A percentile compares a stretch with the other conserved stretches of the same genome.
Evolutionary conservation across 2,888 invertebrate species (phyloP).

Genomic region (Stegana nigrithorax): DNA sequence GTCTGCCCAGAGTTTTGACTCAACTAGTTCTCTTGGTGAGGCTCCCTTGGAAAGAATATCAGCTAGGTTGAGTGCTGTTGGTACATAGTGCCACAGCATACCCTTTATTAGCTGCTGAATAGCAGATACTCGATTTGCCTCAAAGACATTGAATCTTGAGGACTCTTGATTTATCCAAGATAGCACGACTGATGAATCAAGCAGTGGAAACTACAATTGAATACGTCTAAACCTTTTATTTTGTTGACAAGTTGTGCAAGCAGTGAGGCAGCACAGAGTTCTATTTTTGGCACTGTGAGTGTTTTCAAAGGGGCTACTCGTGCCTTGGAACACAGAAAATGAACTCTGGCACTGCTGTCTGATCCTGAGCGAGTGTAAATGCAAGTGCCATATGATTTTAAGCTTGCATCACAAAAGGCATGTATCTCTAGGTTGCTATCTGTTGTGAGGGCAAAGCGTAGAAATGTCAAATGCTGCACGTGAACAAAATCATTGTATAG

Average conservation of each 20-base stretch:
- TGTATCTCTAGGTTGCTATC: neutral
- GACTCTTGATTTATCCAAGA: too few relatives aligned
- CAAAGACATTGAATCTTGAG: neutral
- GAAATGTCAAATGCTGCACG: neutral
- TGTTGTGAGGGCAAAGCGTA: neutral
- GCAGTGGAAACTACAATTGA: neutral
- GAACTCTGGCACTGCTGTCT: neutral
- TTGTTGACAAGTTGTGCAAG: neutral
- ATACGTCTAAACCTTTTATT: neutral
- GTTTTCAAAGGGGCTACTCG: neutral
- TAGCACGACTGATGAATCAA: too few relatives aligned
- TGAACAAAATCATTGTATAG: neutral
- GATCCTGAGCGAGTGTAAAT: neutral
- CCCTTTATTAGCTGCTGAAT: neutral
- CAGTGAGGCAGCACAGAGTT: neutral
- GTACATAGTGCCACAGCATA: neutral
- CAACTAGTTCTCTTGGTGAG: neutral
- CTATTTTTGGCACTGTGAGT: neutral
- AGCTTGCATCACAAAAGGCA: constrained; percentile 4
- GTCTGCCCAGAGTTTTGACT: neutral
- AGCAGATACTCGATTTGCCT: neutral
- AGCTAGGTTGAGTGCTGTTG: neutral
- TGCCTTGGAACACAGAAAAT: neutral
- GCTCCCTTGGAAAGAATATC: constrained; percentile 11
- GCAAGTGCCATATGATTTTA: neutral